phyloP scores from a whole-genome alignment of 2,113 vertebrate species.

The Turnix velox region DNA sequence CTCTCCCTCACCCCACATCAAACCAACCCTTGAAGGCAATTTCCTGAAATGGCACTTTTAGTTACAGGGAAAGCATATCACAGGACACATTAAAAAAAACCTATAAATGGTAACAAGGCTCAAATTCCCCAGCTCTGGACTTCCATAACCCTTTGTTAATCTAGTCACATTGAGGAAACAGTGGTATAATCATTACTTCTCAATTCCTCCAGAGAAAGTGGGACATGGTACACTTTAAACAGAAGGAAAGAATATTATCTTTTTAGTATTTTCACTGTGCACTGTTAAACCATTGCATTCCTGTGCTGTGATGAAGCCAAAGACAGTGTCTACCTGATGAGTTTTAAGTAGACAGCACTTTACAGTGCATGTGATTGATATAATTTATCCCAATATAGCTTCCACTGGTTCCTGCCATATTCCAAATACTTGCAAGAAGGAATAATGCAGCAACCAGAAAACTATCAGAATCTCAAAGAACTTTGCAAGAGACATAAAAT shows the following conservation, averaged over 20 bases:
- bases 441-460: neutral
- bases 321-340: neutral
- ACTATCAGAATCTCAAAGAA: neutral
- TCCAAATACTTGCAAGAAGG: neutral
- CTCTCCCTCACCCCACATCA: neutral
- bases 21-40: neutral
- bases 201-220: constrained; percentile 1
- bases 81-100: neutral
- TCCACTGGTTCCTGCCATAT: neutral
- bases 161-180: neutral
- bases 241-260: neutral
- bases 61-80: neutral
- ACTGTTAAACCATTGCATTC: neutral
- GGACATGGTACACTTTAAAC: neutral
- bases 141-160: neutral
- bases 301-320: neutral
- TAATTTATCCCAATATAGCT: neutral
- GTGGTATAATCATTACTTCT: neutral
- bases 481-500: neutral
- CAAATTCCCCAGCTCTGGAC: neutral
- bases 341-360: neutral
- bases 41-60: constrained; percentile 22
- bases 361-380: neutral
- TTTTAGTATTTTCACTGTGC: neutral
- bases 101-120: constrained; percentile 7